Conservation (phyloP, 2,113 vertebrate species). For the Lipophrys pholis region DNA sequence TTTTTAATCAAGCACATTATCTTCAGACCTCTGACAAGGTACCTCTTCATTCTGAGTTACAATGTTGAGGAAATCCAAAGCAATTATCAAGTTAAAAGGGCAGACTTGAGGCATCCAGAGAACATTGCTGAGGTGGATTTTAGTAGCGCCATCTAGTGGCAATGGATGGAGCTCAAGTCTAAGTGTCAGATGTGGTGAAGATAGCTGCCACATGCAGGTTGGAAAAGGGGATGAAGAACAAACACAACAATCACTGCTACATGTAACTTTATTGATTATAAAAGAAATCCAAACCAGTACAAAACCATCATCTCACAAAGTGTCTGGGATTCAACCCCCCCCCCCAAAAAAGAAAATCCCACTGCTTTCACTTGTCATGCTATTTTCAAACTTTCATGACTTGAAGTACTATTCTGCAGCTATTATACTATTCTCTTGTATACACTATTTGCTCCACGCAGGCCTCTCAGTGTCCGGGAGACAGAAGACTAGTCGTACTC, state of each 20-base stretch:
- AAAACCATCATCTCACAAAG: not conserved
- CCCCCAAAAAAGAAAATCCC: not conserved
- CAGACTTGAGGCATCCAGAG: not conserved
- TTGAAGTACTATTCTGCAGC: not conserved
- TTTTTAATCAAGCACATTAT: not conserved
- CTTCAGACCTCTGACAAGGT: not conserved
- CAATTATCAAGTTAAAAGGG: not conserved
- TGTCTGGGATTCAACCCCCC: too few species aligned
- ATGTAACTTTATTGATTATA: conserved; percentile 50
- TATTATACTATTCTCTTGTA: not conserved
- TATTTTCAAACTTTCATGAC: not conserved
- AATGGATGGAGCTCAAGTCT: not conserved
- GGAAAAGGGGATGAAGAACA: not conserved
- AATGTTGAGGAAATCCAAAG: not conserved
- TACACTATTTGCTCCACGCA: not conserved
- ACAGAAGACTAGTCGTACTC: not conserved
- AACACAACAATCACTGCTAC: conserved; percentile 7
- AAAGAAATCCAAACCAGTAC: not conserved
- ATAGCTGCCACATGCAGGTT: not conserved
- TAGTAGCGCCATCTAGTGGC: conserved; percentile 35
- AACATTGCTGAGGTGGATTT: not conserved
- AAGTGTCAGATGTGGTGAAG: too few species aligned
- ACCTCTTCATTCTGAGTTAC: not conserved
- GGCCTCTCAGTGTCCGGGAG: not conserved
- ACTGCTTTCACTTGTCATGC: not conserved